Percentiles rank a stretch among this genome's conserved stretches.
Conservation (phyloP, 2,888 invertebrate species). For the Trichogramma dendrolimi region DNA sequence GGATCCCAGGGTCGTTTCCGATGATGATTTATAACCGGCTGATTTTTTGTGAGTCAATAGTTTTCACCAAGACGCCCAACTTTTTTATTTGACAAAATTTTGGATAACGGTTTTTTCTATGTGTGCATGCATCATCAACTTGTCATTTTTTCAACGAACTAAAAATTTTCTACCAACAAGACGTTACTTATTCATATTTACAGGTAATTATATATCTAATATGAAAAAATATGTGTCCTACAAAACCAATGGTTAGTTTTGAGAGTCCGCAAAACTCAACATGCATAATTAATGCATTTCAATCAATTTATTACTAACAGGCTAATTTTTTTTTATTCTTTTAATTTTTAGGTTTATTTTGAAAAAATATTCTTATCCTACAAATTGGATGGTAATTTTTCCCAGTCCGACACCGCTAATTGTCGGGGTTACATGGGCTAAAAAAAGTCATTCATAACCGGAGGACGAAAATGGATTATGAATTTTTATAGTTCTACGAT, state of each 20-base stretch:
- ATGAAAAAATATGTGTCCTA: too few species aligned
- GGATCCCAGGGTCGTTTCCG: too few species aligned
- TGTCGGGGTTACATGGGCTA: constrained; percentile 10
- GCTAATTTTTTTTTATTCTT: not conserved
- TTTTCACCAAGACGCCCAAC: not conserved
- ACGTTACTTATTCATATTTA: not conserved
- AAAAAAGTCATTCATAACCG: constrained; percentile 24
- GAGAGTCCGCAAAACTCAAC: not conserved
- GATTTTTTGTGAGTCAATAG: too few species aligned
- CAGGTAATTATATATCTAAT: not conserved
- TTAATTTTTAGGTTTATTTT: not conserved
- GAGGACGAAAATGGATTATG: constrained; percentile 7
- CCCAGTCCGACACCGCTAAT: constrained; percentile 18
- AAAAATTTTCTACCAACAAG: not conserved
- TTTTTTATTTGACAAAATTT: not conserved
- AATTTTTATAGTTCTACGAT: constrained; percentile 6
- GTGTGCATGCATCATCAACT: not conserved
- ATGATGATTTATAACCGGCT: too few species aligned
- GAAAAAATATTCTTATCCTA: not conserved
- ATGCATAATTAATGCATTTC: not conserved
- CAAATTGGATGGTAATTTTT: constrained; percentile 8
- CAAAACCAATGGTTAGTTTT: not conserved
- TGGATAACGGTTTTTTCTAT: not conserved
- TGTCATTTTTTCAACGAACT: not conserved
- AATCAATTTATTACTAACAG: not conserved